Evolutionary conservation across 2,113 vertebrate genomes (phyloP).

Genomic region (Chloebia gouldiae): DNA sequence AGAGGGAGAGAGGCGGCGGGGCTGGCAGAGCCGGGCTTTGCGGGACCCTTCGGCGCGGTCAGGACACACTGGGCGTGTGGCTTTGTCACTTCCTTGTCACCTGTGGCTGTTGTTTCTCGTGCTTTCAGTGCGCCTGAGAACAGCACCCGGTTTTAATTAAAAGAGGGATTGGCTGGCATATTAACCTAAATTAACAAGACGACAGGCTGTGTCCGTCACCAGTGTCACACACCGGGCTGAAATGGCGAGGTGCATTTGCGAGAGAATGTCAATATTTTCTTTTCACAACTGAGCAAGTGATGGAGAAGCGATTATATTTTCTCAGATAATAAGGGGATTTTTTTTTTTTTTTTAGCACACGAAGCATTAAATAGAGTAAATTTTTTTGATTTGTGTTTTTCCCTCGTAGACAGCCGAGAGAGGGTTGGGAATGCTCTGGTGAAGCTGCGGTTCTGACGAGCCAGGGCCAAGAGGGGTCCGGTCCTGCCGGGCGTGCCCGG

Average conservation of each 20-base stretch:
- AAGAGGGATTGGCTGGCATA: not conserved
- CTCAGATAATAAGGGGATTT: not conserved
- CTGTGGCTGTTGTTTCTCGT: not conserved
- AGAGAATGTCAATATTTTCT: not conserved
- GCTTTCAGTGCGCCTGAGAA: not conserved
- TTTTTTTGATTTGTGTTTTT: not conserved
- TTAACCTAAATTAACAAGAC: not conserved
- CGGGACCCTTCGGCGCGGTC: not conserved
- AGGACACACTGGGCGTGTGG: not conserved
- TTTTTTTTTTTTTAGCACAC: not conserved
- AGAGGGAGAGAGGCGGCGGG: not conserved
- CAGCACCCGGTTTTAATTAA: not conserved
- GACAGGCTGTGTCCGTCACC: not conserved
- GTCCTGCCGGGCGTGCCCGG: not conserved
- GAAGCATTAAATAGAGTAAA: not conserved
- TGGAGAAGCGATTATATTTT: not conserved
- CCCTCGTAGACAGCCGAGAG: rapidly evolving
- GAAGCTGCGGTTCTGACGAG: not conserved
- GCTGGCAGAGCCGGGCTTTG: not conserved
- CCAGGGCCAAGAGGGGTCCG: not conserved
- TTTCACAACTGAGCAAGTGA: not conserved
- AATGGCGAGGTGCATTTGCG: rapidly evolving
- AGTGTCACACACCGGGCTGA: rapidly evolving
- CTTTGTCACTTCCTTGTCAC: not conserved
- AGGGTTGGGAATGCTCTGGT: not conserved